Percentiles rank a stretch among this genome's conserved stretches.
phyloP scores from a whole-genome alignment of 2,888 invertebrate genomes.

The Ochropleura leucogaster region DNA sequence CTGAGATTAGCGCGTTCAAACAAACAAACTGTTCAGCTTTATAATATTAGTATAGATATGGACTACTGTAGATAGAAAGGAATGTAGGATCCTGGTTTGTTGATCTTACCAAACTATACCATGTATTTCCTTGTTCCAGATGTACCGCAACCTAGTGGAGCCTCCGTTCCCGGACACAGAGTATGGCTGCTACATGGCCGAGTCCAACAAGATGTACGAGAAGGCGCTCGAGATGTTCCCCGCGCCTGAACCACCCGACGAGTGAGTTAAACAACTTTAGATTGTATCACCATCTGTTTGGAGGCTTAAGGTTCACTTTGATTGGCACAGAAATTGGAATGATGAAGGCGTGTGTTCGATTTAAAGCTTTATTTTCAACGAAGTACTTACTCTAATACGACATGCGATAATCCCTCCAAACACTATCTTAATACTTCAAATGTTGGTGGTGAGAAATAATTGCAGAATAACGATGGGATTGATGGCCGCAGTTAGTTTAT shows the following conservation, averaged over 20 bases:
- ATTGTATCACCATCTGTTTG: not conserved
- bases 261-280: constrained; percentile 75
- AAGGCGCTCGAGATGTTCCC: constrained; percentile 95
- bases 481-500: too few species aligned
- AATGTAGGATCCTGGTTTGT: not conserved
- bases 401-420: too few species aligned
- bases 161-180: constrained; percentile 92
- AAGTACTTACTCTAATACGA: too few species aligned
- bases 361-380: too few species aligned
- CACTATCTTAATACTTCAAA: not conserved
- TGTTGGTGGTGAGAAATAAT: not conserved
- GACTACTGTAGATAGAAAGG: not conserved
- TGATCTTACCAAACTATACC: not conserved
- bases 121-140: constrained; percentile 81
- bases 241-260: constrained; percentile 90
- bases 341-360: too few species aligned
- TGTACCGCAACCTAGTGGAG: constrained; percentile 93
- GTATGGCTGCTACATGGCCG: constrained; percentile 93
- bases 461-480: not conserved
- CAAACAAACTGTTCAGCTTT: too few species aligned
- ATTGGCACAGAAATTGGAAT: too few species aligned
- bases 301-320: too few species aligned
- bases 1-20: too few species aligned
- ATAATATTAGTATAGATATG: too few species aligned
- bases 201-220: constrained; percentile 94